Evolutionary conservation across 2,888 invertebrate genomes (phyloP).

Genomic region (Philereme transversata): DNA sequence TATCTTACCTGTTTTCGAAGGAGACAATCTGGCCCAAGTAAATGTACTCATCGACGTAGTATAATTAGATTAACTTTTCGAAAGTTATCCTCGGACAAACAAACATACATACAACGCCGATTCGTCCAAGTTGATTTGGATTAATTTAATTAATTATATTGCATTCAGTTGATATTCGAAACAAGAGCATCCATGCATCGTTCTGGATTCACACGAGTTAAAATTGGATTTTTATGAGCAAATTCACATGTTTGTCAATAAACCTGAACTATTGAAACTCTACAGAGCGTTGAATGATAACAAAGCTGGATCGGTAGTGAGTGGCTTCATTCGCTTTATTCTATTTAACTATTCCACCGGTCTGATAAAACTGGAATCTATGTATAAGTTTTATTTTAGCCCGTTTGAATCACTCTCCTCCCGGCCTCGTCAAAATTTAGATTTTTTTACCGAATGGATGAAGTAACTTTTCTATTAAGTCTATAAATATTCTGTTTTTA

Average conservation of each 20-base stretch:
- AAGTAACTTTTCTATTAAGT: too few relatives aligned
- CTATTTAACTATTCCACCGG: neutral
- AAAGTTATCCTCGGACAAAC: too few relatives aligned
- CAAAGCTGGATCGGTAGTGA: neutral
- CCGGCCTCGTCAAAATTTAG: neutral
- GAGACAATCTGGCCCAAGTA: too few relatives aligned
- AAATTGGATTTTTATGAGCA: constrained; percentile 3
- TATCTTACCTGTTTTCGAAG: too few relatives aligned
- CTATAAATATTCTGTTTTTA: too few relatives aligned
- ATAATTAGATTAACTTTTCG: too few relatives aligned
- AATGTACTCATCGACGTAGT: too few relatives aligned
- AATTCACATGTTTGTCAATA: constrained; percentile 8
- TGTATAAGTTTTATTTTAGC: neutral
- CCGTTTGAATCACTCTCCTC: neutral
- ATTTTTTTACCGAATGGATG: neutral
- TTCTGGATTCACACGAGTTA: neutral
- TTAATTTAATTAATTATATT: too few relatives aligned
- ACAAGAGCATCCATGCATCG: too few relatives aligned
- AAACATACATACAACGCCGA: too few relatives aligned
- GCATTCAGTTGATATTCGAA: too few relatives aligned
- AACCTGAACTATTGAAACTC: constrained; percentile 1
- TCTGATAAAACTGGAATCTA: constrained; percentile 1
- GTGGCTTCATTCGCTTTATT: neutral
- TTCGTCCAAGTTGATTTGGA: too few relatives aligned
- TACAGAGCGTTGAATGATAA: constrained; percentile 2